These are phyloP conservation scores for Pandemis heparana DNA, from an alignment of 2,888 invertebrate genomes.

Conservation along the genomic window DNA sequence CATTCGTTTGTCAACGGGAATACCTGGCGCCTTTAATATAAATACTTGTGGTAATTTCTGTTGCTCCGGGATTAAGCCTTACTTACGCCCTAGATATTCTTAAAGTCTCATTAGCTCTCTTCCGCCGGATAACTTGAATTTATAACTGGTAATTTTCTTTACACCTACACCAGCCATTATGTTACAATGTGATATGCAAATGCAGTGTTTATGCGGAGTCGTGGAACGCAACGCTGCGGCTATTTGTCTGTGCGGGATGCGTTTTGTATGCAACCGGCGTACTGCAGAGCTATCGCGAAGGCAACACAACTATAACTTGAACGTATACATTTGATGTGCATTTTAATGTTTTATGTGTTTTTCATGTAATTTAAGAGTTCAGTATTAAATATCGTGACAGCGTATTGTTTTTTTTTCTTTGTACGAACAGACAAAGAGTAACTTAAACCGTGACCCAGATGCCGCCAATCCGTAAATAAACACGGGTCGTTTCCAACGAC, in stretches of 20 bases:
- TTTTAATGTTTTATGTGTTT: not conserved
- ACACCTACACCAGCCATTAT: no score
- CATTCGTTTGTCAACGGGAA: no score
- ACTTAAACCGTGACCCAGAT: conserved; percentile 21
- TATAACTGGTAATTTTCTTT: no score
- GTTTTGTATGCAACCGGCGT: conserved; percentile 52
- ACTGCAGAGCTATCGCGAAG: conserved; percentile 41
- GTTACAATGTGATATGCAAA: conserved; percentile 42
- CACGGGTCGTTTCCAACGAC: conserved; percentile 1
- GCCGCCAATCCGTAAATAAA: conserved; percentile 20
- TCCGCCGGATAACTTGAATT: no score
- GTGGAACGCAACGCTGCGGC: conserved; percentile 38
- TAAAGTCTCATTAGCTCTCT: no score
- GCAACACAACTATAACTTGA: not conserved
- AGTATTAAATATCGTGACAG: not conserved
- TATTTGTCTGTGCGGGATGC: conserved; percentile 42
- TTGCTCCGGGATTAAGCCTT: no score
- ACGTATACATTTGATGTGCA: not conserved
- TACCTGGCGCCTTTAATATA: no score
- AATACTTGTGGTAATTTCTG: no score
- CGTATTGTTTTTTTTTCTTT: conserved; percentile 10
- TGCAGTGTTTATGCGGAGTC: conserved; percentile 34
- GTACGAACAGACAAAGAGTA: conserved; percentile 7
- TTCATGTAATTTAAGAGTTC: not conserved
- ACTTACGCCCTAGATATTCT: no score